phyloP scores from a whole-genome alignment of 2,888 invertebrate species.

The Agapostemon virescens region DNA sequence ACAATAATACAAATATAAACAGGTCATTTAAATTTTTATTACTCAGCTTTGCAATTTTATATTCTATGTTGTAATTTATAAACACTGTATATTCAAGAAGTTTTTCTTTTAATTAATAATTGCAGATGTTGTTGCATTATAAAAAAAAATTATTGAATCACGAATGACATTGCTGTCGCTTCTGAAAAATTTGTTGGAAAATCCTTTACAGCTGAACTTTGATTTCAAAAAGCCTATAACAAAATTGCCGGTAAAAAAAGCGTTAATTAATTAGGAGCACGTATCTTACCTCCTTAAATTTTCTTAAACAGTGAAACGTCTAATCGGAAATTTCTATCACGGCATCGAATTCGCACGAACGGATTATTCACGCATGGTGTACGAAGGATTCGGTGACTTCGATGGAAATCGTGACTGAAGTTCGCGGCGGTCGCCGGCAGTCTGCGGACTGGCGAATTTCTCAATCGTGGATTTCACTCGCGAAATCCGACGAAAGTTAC shows the following conservation, averaged over 20 bases:
- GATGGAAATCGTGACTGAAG: background rate
- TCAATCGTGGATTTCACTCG: slow-evolving; percentile 27
- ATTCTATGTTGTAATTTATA: too few species aligned
- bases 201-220: background rate
- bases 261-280: background rate
- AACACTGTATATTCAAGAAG: background rate
- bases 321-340: background rate
- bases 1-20: too few species aligned
- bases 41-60: background rate
- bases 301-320: background rate
- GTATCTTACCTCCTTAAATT: background rate
- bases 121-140: background rate
- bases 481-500: slow-evolving; percentile 65
- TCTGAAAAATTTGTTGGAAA: background rate
- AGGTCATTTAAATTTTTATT: too few species aligned
- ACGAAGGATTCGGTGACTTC: background rate
- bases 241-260: background rate
- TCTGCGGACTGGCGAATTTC: slow-evolving; percentile 50
- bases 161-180: background rate
- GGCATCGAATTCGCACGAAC: background rate
- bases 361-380: slow-evolving; percentile 1
- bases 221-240: background rate
- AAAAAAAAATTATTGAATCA: background rate
- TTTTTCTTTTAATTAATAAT: background rate
- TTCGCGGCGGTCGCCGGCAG: slow-evolving; percentile 1